Percentiles rank a stretch among this genome's conserved stretches.
phyloP scores from a whole-genome alignment of 2,113 vertebrate species.

The Neodontobutis hainanensis region DNA sequence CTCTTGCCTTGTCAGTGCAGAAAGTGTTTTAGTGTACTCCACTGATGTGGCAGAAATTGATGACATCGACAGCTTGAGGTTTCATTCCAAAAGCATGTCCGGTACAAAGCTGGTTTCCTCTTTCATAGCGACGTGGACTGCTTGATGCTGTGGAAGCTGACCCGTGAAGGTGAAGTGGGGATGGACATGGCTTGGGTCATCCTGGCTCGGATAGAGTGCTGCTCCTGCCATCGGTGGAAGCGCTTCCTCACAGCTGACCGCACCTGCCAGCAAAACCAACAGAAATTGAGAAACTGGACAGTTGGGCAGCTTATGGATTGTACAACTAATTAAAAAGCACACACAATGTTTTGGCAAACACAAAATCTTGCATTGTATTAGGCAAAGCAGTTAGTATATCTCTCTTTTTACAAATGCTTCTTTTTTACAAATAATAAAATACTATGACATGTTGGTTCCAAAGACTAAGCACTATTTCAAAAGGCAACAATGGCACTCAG shows the following conservation, averaged over 20 bases:
- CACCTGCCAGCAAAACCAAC: slow-evolving; percentile 75
- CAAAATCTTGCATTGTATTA: not conserved
- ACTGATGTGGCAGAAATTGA: slow-evolving; percentile 42
- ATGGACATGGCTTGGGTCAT: slow-evolving; percentile 96
- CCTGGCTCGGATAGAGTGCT: slow-evolving; percentile 87
- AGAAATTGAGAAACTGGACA: not conserved
- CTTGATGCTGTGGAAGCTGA: slow-evolving; percentile 99
- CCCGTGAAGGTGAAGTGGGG: slow-evolving; percentile 91
- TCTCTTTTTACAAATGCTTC: too few relatives aligned
- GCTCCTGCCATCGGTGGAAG: slow-evolving; percentile 96
- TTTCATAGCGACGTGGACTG: slow-evolving; percentile 82
- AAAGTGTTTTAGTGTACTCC: slow-evolving; percentile 44
- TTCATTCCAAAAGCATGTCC: slow-evolving; percentile 9
- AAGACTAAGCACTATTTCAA: too few relatives aligned
- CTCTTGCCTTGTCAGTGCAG: slow-evolving; percentile 6
- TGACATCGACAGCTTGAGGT: slow-evolving; percentile 32
- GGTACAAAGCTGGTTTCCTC: slow-evolving; percentile 10
- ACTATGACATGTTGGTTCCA: too few relatives aligned
- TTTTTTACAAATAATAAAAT: too few relatives aligned
- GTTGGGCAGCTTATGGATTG: not conserved
- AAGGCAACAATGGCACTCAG: not conserved
- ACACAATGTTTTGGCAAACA: not conserved
- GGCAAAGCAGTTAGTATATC: not conserved
- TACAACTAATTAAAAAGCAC: not conserved
- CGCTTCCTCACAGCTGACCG: slow-evolving; percentile 89